phyloP scores from a whole-genome alignment of 1,140 invertebrate genomes.

The Atta texana region DNA sequence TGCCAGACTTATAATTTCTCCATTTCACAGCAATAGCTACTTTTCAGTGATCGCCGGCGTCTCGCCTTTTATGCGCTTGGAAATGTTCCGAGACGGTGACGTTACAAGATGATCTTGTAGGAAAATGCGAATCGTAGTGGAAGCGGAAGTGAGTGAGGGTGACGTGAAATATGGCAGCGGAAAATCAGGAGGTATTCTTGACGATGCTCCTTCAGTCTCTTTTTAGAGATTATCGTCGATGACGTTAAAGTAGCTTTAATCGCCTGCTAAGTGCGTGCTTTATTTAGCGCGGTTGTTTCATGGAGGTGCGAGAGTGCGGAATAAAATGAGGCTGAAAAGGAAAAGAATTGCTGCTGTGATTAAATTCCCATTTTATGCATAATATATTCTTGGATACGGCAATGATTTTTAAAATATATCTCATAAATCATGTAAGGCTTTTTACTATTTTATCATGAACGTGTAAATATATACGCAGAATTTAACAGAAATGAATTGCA shows the following conservation, averaged over 20 bases:
- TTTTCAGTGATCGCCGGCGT: constrained; percentile 56
- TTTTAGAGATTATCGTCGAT: constrained; percentile 51
- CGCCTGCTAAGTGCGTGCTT: constrained; percentile 28
- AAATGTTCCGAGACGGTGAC: constrained; percentile 39
- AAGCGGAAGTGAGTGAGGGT: background rate
- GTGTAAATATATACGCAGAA: background rate
- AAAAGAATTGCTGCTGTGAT: background rate
- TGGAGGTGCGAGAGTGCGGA: constrained; percentile 29
- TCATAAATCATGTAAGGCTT: background rate
- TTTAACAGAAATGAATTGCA: background rate
- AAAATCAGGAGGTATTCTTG: constrained; percentile 41
- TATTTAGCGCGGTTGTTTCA: constrained; percentile 42
- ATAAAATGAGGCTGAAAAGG: constrained; percentile 5
- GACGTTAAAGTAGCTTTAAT: constrained; percentile 52
- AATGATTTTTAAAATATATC: background rate
- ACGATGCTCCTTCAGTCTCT: constrained; percentile 35
- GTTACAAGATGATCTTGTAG: constrained; percentile 50
- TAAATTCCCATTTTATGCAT: constrained; percentile 9
- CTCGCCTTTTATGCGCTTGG: constrained; percentile 64
- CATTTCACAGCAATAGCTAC: constrained; percentile 63
- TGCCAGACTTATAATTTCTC: constrained; percentile 67
- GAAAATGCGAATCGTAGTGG: constrained; percentile 34
- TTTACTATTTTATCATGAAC: background rate
- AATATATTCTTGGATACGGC: background rate
- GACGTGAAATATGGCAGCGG: constrained; percentile 53